Evolutionary conservation across 2,888 invertebrate species (phyloP).

Genomic region (Caenorhabditis sp.): DNA sequence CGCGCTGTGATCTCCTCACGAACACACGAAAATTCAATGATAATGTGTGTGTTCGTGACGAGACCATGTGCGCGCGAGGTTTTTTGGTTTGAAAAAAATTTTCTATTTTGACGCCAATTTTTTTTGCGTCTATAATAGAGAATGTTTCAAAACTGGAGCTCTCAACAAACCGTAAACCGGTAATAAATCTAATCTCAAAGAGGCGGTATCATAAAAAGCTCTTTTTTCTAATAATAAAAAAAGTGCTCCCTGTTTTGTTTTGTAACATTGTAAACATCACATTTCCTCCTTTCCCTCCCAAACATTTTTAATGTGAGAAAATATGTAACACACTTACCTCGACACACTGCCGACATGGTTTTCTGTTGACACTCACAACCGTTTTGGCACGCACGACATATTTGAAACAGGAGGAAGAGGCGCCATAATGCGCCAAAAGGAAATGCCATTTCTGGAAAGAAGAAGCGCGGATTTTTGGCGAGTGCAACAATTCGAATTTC

Average conservation of each 20-base stretch:
- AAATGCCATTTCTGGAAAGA: neutral
- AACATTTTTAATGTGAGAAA: neutral
- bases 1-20: too few relatives aligned
- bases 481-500: neutral
- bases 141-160: neutral
- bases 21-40: too few relatives aligned
- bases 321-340: constrained; percentile 15
- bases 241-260: neutral
- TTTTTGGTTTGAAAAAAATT: too few relatives aligned
- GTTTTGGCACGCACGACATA: constrained; percentile 28
- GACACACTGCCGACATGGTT: constrained; percentile 33
- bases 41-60: too few relatives aligned
- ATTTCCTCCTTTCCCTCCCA: neutral
- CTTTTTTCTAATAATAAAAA: too few relatives aligned
- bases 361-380: constrained; percentile 44
- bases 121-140: too few relatives aligned
- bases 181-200: neutral
- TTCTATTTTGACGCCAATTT: too few relatives aligned
- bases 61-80: too few relatives aligned
- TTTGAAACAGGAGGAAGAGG: neutral
- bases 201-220: neutral
- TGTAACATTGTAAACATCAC: neutral
- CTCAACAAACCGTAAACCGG: neutral
- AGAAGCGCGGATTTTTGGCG: neutral
- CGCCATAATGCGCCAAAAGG: neutral